phyloP scores from a whole-genome alignment of 2,888 invertebrate species.

The Drosophila borborema region DNA sequence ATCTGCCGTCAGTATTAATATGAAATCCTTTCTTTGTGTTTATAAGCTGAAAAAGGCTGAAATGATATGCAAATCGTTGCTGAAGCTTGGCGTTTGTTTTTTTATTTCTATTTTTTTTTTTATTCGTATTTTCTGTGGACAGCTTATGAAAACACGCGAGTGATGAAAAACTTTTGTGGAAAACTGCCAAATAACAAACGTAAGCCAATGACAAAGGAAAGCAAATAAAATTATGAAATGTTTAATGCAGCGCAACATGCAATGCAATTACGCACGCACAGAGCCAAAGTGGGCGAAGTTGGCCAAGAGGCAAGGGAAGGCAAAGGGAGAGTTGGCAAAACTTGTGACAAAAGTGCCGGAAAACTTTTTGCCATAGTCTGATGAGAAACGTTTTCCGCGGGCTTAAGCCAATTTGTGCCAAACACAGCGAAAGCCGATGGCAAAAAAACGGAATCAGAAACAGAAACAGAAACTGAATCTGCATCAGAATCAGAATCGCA shows the following conservation, averaged over 20 bases:
- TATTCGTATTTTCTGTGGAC: constrained; percentile 2
- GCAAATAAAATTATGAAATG: constrained; percentile 68
- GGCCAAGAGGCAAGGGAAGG: neutral
- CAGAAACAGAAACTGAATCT: constrained; percentile 15
- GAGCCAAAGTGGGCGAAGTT: neutral
- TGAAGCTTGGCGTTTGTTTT: neutral
- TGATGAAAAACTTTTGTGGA: constrained; percentile 52
- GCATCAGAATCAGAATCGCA: constrained; percentile 7
- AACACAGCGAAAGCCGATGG: constrained; percentile 50
- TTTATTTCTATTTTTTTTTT: too few relatives aligned
- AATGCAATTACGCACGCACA: constrained; percentile 65
- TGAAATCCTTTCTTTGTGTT: constrained; percentile 1
- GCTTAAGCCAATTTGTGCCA: constrained; percentile 78
- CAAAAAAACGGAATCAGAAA: constrained; percentile 19
- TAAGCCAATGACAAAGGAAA: constrained; percentile 64
- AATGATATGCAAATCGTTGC: constrained; percentile 6
- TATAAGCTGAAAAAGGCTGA: neutral
- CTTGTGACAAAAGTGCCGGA: constrained; percentile 69
- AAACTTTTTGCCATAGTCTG: constrained; percentile 65
- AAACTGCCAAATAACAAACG: constrained; percentile 53
- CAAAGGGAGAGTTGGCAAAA: constrained; percentile 36
- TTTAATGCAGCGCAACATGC: constrained; percentile 77
- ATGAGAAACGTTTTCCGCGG: constrained; percentile 71
- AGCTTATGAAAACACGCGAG: constrained; percentile 40
- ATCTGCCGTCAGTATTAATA: neutral